These are phyloP conservation scores for Dipodomys spectabilis DNA, from an alignment of 2,113 vertebrate species.

Conservation along the genomic window DNA sequence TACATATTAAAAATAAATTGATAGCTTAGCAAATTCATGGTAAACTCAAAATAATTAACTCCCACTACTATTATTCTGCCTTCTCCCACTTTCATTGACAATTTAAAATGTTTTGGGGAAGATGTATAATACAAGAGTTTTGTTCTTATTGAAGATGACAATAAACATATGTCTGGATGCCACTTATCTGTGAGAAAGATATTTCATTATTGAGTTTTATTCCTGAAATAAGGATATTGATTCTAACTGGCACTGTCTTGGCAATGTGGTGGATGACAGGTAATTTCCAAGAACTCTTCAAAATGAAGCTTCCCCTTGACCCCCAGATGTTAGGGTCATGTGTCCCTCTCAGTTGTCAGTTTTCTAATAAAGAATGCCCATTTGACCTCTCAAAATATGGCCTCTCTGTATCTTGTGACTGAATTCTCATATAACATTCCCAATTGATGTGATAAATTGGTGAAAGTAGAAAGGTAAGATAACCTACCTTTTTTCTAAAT, in stretches of 20 bases:
- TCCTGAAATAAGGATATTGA: neutral
- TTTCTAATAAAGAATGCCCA: too few relatives aligned
- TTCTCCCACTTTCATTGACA: neutral
- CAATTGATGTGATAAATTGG: neutral
- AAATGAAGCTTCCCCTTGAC: too few relatives aligned
- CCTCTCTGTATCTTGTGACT: too few relatives aligned
- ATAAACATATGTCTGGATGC: neutral
- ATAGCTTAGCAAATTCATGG: neutral
- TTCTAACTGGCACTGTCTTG: too few relatives aligned
- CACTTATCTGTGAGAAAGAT: neutral
- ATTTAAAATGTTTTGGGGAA: slow-evolving; percentile 11
- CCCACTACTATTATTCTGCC: neutral
- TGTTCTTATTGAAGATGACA: neutral
- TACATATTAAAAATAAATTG: neutral
- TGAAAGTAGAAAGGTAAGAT: neutral
- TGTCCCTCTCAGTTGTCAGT: too few relatives aligned
- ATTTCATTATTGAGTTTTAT: neutral
- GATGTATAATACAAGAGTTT: neutral
- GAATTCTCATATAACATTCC: neutral
- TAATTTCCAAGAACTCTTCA: too few relatives aligned
- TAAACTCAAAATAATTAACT: slow-evolving; percentile 22
- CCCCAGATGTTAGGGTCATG: too few relatives aligned
- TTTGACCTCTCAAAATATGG: too few relatives aligned
- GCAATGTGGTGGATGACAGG: too few relatives aligned
- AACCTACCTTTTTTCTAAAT: neutral